Evolutionary conservation across 2,888 invertebrate species (phyloP).

Genomic region (Melanophora roralis): DNA sequence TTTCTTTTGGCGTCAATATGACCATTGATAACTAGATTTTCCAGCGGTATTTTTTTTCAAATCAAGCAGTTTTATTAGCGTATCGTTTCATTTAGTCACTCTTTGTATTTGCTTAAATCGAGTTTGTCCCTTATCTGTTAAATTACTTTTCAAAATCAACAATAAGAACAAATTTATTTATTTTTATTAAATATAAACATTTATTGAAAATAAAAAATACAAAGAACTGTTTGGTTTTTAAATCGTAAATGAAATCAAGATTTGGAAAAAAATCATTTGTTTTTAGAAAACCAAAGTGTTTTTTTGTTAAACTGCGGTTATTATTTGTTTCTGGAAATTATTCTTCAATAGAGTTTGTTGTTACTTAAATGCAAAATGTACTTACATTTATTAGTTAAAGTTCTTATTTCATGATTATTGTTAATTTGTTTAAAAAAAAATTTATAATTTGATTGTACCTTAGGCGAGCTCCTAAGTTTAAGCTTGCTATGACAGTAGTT

Average conservation of each 20-base stretch:
- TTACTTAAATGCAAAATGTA: conserved; percentile 4
- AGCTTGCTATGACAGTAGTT: background rate
- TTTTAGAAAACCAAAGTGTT: conserved; percentile 35
- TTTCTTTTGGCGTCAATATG: conserved; percentile 52
- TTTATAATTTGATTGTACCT: conserved; percentile 14
- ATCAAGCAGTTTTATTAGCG: conserved; percentile 47
- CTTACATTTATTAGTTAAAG: background rate
- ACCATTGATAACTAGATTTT: conserved; percentile 58
- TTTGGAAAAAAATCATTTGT: conserved; percentile 42
- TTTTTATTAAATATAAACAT: conserved; percentile 60
- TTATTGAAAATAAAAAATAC: conserved; percentile 48
- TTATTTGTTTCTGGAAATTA: conserved; percentile 2
- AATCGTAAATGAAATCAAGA: conserved; percentile 43
- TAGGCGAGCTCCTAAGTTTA: background rate
- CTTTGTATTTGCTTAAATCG: background rate
- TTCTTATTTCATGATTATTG: conserved; percentile 53
- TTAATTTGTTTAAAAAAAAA: conserved; percentile 40
- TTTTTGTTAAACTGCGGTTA: background rate
- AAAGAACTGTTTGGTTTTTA: background rate
- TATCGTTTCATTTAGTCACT: conserved; percentile 49
- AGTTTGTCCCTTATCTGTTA: conserved; percentile 55
- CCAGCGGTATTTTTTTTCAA: conserved; percentile 49
- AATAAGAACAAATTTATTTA: conserved; percentile 64
- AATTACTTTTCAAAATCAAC: conserved; percentile 64
- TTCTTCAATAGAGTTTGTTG: conserved; percentile 12